Percentiles rank a stretch among this genome's conserved stretches.
These are phyloP conservation scores for Ophion ellenae DNA, from an alignment of 2,888 invertebrate species.

Conservation along the genomic window DNA sequence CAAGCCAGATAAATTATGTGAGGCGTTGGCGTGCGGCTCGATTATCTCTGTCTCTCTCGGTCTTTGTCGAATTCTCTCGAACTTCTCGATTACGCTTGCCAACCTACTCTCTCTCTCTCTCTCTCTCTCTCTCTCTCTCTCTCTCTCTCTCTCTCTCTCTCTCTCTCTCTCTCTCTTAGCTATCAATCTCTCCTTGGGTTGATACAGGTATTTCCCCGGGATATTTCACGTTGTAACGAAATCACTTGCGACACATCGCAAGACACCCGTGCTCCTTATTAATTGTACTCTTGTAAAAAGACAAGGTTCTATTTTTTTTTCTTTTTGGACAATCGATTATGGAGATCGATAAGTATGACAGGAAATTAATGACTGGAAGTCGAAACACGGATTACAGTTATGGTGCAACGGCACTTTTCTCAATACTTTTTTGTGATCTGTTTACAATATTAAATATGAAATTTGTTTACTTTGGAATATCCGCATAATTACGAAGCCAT, in stretches of 20 bases:
- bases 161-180: conserved; percentile 19
- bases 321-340: conserved; percentile 7
- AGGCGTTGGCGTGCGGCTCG: conserved; percentile 66
- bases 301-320: conserved; percentile 28
- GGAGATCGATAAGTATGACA: conserved; percentile 20
- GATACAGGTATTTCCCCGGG: conserved; percentile 20
- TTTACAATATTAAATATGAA: not conserved
- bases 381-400: conserved; percentile 10
- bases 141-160: conserved; percentile 36
- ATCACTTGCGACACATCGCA: conserved; percentile 52
- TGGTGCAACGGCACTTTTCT: conserved; percentile 7
- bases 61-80: conserved; percentile 44
- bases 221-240: conserved; percentile 44
- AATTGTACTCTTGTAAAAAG: not conserved
- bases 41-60: conserved; percentile 9
- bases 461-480: not conserved
- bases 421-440: not conserved
- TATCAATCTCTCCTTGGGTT: conserved; percentile 28
- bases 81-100: conserved; percentile 32
- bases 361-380: conserved; percentile 20
- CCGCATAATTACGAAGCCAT: not conserved
- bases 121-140: conserved; percentile 33
- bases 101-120: conserved; percentile 48
- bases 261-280: conserved; percentile 25
- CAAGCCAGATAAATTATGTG: conserved; percentile 76